Evolutionary conservation across 2,888 invertebrate genomes (phyloP), one percentile per base, ranked within the genome.

Genomic region (Allophyes oxyacanthae): DNA sequence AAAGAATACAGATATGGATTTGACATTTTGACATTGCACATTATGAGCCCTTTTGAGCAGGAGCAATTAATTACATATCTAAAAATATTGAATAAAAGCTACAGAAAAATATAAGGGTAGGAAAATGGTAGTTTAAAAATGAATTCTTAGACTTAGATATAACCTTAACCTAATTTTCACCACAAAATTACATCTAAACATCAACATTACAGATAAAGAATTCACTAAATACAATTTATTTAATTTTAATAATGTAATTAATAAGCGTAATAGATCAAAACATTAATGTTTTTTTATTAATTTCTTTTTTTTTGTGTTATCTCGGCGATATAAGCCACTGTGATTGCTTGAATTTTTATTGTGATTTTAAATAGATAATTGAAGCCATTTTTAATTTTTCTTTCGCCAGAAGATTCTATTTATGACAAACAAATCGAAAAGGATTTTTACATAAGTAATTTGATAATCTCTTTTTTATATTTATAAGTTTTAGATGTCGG

Each of bases 231-330:
- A 91, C 86, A 88, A 84, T 89, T 88, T 87, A 85, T 84, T 75
- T 83, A 83, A 76, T 81, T 82, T 82, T 82, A 85, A 85, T 87
- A 89, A 89, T 89, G 87, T 91, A 90, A 90, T 92, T 93, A 93
- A 93, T 94, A 94, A 94, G 93, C 93, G 93, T 94, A 94, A 90
- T 94, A 93, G 93, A 93, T 92, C 89, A 92, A 92, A 91, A 92
- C 91, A 90, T 90, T 89, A 82, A 88, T 86, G 88, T 90, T 90
- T 91, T 89, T 83, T 78, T 73, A 77, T 73, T 65, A 65, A 79
- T 82, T 64, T 49, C 64, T 66, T 55, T 54, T 65, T 64, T 67
- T 71, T 42, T 51, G 56, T 64, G 64, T 71, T 66, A 55, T 62
- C 54, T 62, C 63, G 79, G 77, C 79, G 70, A 51, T 70, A 57